A percentile compares a stretch with the other conserved stretches of the same genome.
Conservation (phyloP, 2,797 vertebrate species). For the Anisognathus igniventris region DNA sequence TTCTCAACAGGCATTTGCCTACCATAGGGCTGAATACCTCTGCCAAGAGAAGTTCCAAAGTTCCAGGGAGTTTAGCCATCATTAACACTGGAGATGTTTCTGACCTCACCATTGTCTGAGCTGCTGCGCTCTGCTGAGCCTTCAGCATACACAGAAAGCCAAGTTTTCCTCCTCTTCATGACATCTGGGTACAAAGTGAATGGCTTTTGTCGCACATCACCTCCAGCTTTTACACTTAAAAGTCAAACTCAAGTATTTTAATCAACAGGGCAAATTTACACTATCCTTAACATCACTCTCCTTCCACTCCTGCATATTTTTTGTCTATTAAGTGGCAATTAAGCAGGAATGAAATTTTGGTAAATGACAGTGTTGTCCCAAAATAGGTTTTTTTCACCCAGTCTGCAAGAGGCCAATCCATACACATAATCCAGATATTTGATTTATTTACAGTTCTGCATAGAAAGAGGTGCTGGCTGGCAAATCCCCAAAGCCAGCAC, state of each 20-base stretch:
- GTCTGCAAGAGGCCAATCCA: neutral
- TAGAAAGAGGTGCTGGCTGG: neutral
- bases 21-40: neutral
- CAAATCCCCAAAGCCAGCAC: neutral
- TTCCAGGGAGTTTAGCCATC: neutral
- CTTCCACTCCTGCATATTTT: neutral
- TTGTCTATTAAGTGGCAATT: accelerated
- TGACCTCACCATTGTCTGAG: neutral
- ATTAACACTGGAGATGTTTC: accelerated
- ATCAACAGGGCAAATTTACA: neutral
- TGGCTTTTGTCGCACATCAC: accelerated
- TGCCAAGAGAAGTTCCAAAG: neutral
- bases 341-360: accelerated
- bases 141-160: neutral
- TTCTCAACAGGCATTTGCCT: neutral
- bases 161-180: neutral
- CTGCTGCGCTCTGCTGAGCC: neutral
- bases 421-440: neutral
- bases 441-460: neutral
- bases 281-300: neutral
- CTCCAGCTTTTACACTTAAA: neutral
- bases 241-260: neutral
- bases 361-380: neutral
- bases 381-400: accelerated
- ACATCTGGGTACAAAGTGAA: neutral